Evolutionary conservation across 2,113 vertebrate genomes (phyloP), one percentile per base, ranked within the genome.

Genomic region (Xyliphius kryptos): DNA sequence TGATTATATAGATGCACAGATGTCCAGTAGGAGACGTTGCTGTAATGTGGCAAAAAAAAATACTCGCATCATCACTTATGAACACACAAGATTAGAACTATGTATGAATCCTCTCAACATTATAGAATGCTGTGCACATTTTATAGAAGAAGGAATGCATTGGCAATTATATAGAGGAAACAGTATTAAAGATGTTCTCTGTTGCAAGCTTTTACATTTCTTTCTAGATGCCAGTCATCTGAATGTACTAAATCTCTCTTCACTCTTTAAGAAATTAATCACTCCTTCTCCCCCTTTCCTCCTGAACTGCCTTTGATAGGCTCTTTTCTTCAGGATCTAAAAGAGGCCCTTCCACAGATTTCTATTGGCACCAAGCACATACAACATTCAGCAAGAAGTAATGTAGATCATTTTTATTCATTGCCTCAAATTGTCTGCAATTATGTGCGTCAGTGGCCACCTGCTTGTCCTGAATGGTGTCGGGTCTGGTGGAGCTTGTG

Each of bases 351-450:
- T 92, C 94, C 91, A 97, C 94, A 97, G 95, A 96, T 95, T 92
- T 94, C 90, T 89, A 92, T 97, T 94, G 91, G 91, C 89, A 92
- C 89, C 71, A 69, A 89, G 91, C 90, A 91, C 91, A 95, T 91
- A 89, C 93, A 97, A 97, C 95, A 94, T 98, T 97, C 97, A 93
- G 95, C 94, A 95, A 98, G 93, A 95, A 97, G 94, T 95, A 97
- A 97, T 96, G 94, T 95, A 95, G 93, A 96, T 95, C 92, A 97
- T 97, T 98, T 97, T 97, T 97, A 98, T 98, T 98, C 95, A 98
- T 97, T 96, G 95, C 93, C 93, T 94, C 94, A 97, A 98, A 98
- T 98, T 98, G 96, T 97, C 93, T 90, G 95, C 94, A 97, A 98
- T 98, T 98, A 97, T 92, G 91, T 94, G 91, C 86, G 91, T 95